Conservation (phyloP, 2,888 invertebrate species). For the Malthinus flaveolus region DNA sequence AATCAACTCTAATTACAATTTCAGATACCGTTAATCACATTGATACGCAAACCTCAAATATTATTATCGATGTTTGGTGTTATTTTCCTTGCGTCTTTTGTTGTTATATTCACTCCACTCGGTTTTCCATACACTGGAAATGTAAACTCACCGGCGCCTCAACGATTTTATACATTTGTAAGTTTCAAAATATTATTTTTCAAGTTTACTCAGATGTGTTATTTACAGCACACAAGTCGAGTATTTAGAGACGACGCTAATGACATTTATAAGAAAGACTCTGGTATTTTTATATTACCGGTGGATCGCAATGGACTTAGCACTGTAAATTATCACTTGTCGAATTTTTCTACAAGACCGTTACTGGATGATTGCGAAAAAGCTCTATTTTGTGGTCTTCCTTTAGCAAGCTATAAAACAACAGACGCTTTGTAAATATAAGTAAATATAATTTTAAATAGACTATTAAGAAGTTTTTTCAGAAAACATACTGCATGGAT, state of each 20-base stretch:
- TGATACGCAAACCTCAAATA: constrained; percentile 39
- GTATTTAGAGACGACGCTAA: constrained; percentile 41
- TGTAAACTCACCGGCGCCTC: constrained; percentile 62
- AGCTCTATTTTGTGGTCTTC: constrained; percentile 45
- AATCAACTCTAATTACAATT: constrained; percentile 17
- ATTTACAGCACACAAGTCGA: constrained; percentile 43
- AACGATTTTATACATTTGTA: constrained; percentile 60
- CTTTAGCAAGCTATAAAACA: constrained; percentile 43
- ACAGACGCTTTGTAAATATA: constrained; percentile 39
- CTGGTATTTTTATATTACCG: constrained; percentile 47
- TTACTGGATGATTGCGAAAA: constrained; percentile 10
- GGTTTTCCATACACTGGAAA: constrained; percentile 73
- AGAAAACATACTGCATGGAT: constrained; percentile 48
- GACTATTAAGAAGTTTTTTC: constrained; percentile 24
- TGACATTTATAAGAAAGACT: constrained; percentile 39
- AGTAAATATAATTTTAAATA: background rate
- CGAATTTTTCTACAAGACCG: constrained; percentile 35
- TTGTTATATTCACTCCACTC: constrained; percentile 63
- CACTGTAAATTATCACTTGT: constrained; percentile 39
- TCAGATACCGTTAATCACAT: constrained; percentile 40
- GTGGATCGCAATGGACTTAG: constrained; percentile 49
- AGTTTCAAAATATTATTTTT: constrained; percentile 10
- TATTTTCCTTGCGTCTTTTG: constrained; percentile 44
- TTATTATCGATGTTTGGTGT: constrained; percentile 36
- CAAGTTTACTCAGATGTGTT: constrained; percentile 2